Evolutionary conservation across 2,113 vertebrate genomes (phyloP).

Genomic region (Psettodes erumei): DNA sequence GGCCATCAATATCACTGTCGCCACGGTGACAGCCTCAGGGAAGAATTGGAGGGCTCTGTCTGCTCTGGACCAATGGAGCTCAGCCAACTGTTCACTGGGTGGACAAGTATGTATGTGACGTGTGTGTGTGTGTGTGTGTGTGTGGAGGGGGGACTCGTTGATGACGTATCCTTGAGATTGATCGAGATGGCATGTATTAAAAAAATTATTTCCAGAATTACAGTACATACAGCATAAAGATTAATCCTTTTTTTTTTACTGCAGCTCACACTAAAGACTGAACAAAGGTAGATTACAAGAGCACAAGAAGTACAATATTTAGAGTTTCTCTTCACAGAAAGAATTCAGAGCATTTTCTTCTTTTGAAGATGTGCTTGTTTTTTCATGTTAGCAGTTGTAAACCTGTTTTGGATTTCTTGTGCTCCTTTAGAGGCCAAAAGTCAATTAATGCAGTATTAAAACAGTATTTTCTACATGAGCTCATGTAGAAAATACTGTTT

Average conservation of each 20-base stretch:
- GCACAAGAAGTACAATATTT: not conserved
- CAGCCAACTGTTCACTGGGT: conserved; percentile 68
- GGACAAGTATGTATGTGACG: conserved; percentile 46
- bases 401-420: not conserved
- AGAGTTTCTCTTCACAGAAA: not conserved
- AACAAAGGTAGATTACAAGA: conserved; percentile 51
- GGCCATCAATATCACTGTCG: conserved; percentile 83
- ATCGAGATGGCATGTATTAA: not conserved
- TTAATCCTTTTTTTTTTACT: not conserved
- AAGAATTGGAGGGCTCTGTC: conserved; percentile 67
- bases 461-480: too few relatives aligned
- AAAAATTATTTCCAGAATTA: not conserved
- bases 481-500: not conserved
- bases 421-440: conserved; percentile 14
- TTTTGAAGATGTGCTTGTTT: not conserved
- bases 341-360: not conserved
- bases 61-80: conserved; percentile 77
- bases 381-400: conserved; percentile 4
- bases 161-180: not conserved
- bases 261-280: conserved; percentile 36
- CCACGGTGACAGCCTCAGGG: conserved; percentile 77
- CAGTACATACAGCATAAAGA: not conserved
- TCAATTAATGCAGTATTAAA: not conserved
- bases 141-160: not conserved
- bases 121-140: conserved; percentile 19